Evolutionary conservation across 1,140 invertebrate species (phyloP), one percentile per base, ranked within the genome.

Genomic region (Drosophila baimaii): DNA sequence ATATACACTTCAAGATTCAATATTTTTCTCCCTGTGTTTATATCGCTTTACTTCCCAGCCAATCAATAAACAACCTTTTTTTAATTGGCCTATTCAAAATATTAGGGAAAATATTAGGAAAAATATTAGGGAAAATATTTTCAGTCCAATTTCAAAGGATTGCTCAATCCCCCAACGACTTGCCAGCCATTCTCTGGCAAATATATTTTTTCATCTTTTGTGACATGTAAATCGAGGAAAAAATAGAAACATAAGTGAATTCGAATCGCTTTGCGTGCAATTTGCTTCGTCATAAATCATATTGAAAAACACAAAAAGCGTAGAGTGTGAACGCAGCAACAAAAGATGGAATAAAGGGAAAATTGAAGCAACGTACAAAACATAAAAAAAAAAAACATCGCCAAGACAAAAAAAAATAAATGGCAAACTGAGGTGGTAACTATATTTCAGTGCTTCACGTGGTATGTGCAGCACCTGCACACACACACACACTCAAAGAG

Each of bases 251-350:
- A 41, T 68, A 59, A 62, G 66, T 62, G 66, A 46, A 75, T 72
- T 59, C 46, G 81, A 83, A 88, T 73, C 73, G 77, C 63, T 74
- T 81, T 77, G 83, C 64, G 80, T 79, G 71, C 83, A 86, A 86
- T 86, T 86, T 86, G 79, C 79, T 77, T 68, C 77, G 68, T 88
- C 83, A 77, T 86, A 86, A 88, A 86, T 86, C 79, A 88, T 74
- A 86, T 83, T 82, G 83, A 82, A 81, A 86, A 76, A 68, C 70
- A 85, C 46, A 79, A 72, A 81, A 66, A 76, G 29, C 37, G 66
- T 33, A 66, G 62, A 57, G 17, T 33, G 39, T 5, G 39, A 39
- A 17, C 23, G 29, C 27, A 46, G n/a, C 37, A 73, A 54, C 56
- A 54, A 74, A 62, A 54, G 66, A n/a, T 39, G 49, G 43, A 69